phyloP scores from a whole-genome alignment of 2,888 invertebrate species.

The Chrysomela aeneicollis region DNA sequence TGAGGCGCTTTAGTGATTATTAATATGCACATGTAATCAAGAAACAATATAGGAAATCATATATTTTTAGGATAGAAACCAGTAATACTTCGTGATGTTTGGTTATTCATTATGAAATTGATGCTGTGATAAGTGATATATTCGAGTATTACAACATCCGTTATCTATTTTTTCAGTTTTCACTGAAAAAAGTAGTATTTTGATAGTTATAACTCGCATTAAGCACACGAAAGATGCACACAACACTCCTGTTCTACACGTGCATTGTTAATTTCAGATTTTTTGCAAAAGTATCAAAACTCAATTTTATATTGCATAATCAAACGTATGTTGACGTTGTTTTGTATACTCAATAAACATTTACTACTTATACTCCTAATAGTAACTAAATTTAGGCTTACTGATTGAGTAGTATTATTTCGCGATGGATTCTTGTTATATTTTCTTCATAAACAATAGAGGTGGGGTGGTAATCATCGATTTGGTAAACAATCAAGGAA shows the following conservation, averaged over 20 bases:
- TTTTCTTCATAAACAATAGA: too few relatives aligned
- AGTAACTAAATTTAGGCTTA: neutral
- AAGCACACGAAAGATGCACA: too few relatives aligned
- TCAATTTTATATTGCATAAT: slow-evolving; percentile 16
- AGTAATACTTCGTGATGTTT: slow-evolving; percentile 15
- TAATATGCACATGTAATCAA: slow-evolving; percentile 50
- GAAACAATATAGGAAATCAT: slow-evolving; percentile 36
- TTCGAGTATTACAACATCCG: too few relatives aligned
- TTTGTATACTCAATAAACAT: neutral
- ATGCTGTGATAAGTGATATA: too few relatives aligned
- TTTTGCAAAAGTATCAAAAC: neutral
- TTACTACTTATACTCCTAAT: slow-evolving; percentile 16
- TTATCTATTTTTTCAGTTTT: too few relatives aligned
- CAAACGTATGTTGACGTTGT: neutral
- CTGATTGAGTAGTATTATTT: neutral
- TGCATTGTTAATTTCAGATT: too few relatives aligned
- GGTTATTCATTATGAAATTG: slow-evolving; percentile 15
- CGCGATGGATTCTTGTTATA: too few relatives aligned
- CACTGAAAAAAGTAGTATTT: too few relatives aligned
- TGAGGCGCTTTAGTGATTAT: slow-evolving; percentile 35
- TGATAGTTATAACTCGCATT: too few relatives aligned
- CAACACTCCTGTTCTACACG: too few relatives aligned
- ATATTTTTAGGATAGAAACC: slow-evolving; percentile 28
- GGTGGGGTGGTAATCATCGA: too few relatives aligned
- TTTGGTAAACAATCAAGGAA: too few relatives aligned